phyloP scores from a whole-genome alignment of 2,113 vertebrate species.

The Trogon melanurus region DNA sequence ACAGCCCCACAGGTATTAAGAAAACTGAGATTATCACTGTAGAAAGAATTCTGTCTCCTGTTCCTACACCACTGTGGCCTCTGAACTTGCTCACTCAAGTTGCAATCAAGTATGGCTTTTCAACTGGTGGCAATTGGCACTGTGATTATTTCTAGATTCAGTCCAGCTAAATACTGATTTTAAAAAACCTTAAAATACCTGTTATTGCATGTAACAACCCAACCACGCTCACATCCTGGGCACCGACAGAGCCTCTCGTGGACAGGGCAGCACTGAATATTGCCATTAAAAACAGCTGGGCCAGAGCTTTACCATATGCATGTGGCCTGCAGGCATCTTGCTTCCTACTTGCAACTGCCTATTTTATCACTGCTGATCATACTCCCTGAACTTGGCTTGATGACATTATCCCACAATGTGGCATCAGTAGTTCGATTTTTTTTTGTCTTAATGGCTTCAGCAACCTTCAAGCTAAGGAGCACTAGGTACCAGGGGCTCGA shows the following conservation, averaged over 20 bases:
- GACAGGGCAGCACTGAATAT: background rate
- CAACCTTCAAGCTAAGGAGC: background rate
- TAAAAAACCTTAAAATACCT: background rate
- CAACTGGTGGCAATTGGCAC: background rate
- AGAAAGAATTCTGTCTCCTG: background rate
- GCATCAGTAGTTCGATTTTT: background rate
- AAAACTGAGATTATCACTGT: background rate
- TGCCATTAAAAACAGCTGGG: fast-evolving
- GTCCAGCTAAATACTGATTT: background rate
- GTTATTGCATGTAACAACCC: background rate
- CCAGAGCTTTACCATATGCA: fast-evolving
- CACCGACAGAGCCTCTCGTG: background rate
- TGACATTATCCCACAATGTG: background rate
- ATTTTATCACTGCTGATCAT: background rate
- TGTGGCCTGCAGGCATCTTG: background rate
- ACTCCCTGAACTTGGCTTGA: background rate
- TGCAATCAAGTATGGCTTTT: background rate
- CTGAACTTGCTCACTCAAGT: background rate
- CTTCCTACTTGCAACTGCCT: background rate
- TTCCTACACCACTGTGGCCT: background rate
- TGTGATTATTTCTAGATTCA: background rate
- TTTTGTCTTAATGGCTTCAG: background rate
- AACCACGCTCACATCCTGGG: fast-evolving
- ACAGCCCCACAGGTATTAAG: background rate
- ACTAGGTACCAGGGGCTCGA: background rate